Percentiles rank a stretch among this genome's conserved stretches.
These are phyloP conservation scores for Pinctada fucata DNA, from an alignment of 2,888 invertebrate genomes.

Conservation along the genomic window DNA sequence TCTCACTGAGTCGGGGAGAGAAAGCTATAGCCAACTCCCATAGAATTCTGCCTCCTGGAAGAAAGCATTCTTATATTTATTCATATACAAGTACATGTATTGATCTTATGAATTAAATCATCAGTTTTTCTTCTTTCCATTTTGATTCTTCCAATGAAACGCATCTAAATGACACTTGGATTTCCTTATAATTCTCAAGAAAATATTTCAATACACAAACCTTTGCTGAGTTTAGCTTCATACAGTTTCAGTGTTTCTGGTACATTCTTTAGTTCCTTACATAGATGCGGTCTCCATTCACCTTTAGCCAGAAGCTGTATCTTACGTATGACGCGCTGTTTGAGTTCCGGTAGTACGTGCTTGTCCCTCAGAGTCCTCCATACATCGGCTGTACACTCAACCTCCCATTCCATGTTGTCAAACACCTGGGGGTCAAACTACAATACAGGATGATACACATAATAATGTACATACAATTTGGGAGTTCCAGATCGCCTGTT, in stretches of 20 bases:
- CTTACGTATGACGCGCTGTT: slow-evolving; percentile 57
- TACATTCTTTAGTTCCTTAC: slow-evolving; percentile 54
- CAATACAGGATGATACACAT: neutral
- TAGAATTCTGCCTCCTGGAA: slow-evolving; percentile 51
- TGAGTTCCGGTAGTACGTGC: slow-evolving; percentile 53
- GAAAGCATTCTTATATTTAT: neutral
- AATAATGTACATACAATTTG: neutral
- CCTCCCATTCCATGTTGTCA: slow-evolving; percentile 69
- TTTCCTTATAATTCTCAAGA: neutral
- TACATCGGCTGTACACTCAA: slow-evolving; percentile 70
- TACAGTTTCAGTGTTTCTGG: slow-evolving; percentile 57
- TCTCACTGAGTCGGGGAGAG: slow-evolving; percentile 63
- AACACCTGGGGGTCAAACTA: slow-evolving; percentile 54
- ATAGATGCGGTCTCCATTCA: slow-evolving; percentile 61
- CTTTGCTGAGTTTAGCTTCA: slow-evolving; percentile 61
- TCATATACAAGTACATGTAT: too few species aligned
- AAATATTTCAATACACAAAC: slow-evolving; percentile 9
- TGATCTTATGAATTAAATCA: too few species aligned
- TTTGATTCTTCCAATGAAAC: too few species aligned
- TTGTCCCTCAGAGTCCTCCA: slow-evolving; percentile 63
- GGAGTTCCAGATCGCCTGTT: too few species aligned
- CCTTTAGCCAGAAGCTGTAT: slow-evolving; percentile 66
- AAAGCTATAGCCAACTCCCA: slow-evolving; percentile 71
- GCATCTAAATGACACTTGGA: too few species aligned
- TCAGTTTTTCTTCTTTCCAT: too few species aligned